A percentile compares a stretch with the other conserved stretches of the same genome.
These are phyloP conservation scores for Brienomyrus brachyistius DNA, from an alignment of 2,113 vertebrate genomes.

Conservation along the genomic window DNA sequence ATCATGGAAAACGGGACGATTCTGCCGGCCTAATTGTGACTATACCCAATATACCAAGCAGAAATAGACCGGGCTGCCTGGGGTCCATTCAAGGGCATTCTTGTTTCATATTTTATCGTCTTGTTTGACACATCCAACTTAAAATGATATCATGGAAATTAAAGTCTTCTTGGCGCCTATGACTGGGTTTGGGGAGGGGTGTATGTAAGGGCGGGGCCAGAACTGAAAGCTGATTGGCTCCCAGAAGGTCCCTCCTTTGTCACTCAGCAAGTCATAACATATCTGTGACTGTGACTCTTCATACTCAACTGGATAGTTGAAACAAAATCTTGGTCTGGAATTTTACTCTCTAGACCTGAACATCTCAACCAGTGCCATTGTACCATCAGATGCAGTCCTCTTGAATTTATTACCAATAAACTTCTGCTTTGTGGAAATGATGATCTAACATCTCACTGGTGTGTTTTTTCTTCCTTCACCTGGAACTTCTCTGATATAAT, in stretches of 20 bases:
- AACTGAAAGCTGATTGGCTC: background rate
- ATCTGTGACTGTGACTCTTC: background rate
- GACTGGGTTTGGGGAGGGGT: background rate
- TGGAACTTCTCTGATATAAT: background rate
- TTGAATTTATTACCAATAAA: background rate
- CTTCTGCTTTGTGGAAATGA: background rate
- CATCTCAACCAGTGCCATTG: background rate
- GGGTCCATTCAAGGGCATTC: background rate
- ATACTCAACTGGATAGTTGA: background rate
- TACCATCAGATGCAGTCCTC: background rate
- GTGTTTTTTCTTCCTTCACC: background rate
- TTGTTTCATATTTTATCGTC: background rate
- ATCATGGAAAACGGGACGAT: background rate
- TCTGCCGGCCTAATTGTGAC: background rate
- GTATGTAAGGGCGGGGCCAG: background rate
- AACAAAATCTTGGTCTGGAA: background rate
- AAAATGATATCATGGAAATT: background rate
- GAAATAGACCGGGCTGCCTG: background rate
- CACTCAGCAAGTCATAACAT: background rate
- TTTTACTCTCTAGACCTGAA: background rate
- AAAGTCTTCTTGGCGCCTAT: background rate
- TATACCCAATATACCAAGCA: background rate
- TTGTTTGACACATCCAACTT: background rate
- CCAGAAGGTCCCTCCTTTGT: background rate
- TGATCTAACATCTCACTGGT: background rate